These are phyloP conservation scores for Oxygymnocypris stewartii DNA, from an alignment of 2,113 vertebrate genomes.

Conservation along the genomic window DNA sequence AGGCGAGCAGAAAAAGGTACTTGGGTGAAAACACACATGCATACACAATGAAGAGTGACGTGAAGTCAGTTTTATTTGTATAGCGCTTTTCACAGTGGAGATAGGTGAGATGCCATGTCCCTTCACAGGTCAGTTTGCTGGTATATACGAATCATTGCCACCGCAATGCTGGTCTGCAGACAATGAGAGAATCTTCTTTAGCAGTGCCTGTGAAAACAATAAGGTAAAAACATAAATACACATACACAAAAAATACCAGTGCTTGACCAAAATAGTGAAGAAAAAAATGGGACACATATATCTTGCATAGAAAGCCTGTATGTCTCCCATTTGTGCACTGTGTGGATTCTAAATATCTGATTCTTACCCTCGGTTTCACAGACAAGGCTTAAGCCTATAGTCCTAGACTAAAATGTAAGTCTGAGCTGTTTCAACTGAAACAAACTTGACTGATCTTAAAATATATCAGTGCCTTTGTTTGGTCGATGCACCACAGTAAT, in stretches of 20 bases:
- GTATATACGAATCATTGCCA: conserved; percentile 73
- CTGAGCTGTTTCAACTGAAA: no score
- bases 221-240: conserved; percentile 66
- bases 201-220: conserved; percentile 73
- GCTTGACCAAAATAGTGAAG: neutral
- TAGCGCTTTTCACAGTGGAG: neutral
- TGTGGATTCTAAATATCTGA: neutral
- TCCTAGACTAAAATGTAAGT: no score
- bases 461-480: no score
- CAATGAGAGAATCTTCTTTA: conserved; percentile 76
- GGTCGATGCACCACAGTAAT: no score
- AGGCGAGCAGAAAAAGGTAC: conserved; percentile 68
- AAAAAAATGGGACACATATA: neutral
- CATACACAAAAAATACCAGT: neutral
- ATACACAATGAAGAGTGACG: neutral
- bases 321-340: neutral
- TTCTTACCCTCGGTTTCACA: neutral
- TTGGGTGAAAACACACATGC: conserved; percentile 4
- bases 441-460: no score
- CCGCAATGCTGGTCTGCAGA: conserved; percentile 79
- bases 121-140: conserved; percentile 71
- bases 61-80: neutral
- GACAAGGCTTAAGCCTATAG: no score
- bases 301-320: neutral
- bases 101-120: neutral